Evolutionary conservation across 2,113 vertebrate species (phyloP), one percentile per base, ranked within the genome.

Genomic region (Scortum barcoo): DNA sequence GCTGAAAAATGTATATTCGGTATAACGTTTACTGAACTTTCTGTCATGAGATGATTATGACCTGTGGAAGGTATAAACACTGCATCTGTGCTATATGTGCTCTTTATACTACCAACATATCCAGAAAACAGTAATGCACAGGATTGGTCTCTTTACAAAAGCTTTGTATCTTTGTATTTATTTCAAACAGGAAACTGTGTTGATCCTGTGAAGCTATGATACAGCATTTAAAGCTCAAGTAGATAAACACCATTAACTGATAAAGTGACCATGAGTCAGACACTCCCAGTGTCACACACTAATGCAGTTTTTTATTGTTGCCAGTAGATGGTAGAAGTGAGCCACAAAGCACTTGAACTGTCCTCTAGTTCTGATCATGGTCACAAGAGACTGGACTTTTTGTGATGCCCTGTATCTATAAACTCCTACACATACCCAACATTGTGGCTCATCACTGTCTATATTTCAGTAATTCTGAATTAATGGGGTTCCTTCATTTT

Each of bases 311-410:
- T 13, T 19, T 36, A 67, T 51, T 56, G 17, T 12, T 11, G 62
- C 82, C 93, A 83, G 76, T 82, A 48, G 88, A 38, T 87, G 88
- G 82, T 17, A 87, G 84, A 70, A 91, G 66, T 58, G 13, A 65
- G 5, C 36, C 14, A 40, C 17, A 56, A 9, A 76, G 36, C 20
- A 48, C 3, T 26, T 5, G 0, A 53, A 33, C 4, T 51, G 38
- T 33, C 44, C 38, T 40, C 17, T 13, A 46, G 14, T 9, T 62
- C 58, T 13, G n/a, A 48, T 56, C 38, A 38, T 13, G 4, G 17
- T 12, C 5, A 17, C 20, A 70, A 5, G 17, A 11, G 24, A 30
- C 0, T 4, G 16, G 7, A 19, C 10, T 20, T 48, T 3, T 28
- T 72, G 7, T 50, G 4, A 7, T 30, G 48, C 2, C 17, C 6